phyloP scores from a whole-genome alignment of 2,888 invertebrate genomes.

The Dinocampus coccinellae region DNA sequence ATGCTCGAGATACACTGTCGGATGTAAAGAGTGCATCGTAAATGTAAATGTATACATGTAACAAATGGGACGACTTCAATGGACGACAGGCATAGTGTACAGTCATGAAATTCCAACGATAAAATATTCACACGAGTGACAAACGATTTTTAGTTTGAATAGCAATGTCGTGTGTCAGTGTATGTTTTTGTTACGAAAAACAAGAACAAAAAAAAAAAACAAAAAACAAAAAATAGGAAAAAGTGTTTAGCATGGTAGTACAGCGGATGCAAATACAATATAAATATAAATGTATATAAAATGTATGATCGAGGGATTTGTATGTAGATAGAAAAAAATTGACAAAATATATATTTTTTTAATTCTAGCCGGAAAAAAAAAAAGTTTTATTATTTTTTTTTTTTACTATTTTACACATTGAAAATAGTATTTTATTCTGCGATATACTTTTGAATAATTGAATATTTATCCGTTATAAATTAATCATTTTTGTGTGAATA shows the following conservation, averaged over 20 bases:
- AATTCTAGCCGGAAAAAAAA: no score
- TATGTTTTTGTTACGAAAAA: background rate
- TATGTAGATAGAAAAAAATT: no score
- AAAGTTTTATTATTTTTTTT: no score
- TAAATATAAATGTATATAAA: no score
- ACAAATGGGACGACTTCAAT: background rate
- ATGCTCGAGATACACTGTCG: background rate
- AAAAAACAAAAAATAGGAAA: background rate
- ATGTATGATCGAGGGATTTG: no score
- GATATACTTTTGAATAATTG: background rate
- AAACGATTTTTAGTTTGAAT: background rate
- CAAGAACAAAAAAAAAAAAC: no score
- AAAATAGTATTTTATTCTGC: no score
- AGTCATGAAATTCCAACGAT: background rate
- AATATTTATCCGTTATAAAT: background rate
- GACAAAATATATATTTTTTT: no score
- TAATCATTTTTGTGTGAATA: no score
- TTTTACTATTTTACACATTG: no score
- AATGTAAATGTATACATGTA: background rate
- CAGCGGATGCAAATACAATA: no score
- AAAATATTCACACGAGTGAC: constrained; percentile 19
- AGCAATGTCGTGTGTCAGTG: background rate
- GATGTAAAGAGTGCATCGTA: background rate
- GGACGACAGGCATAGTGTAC: constrained; percentile 10
- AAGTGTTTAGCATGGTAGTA: no score